phyloP scores from a whole-genome alignment of 1,140 invertebrate genomes.

The Neotoxoptera formosana region DNA sequence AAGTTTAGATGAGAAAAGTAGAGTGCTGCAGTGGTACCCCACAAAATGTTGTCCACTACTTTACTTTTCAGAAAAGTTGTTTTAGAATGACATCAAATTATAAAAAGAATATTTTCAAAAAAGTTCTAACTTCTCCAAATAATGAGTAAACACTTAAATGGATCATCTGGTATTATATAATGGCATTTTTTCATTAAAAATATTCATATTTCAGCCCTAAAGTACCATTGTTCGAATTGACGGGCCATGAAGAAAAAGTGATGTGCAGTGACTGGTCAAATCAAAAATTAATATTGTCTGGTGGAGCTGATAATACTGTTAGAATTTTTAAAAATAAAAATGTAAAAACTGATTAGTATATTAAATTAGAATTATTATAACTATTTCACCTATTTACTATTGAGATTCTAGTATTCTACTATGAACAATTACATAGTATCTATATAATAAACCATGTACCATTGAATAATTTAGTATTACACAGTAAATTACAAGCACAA shows the following conservation, averaged over 20 bases:
- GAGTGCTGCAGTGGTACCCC: too few species aligned
- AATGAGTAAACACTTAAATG: too few species aligned
- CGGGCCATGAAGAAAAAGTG: constrained; percentile 94
- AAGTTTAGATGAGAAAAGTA: too few species aligned
- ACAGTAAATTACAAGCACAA: too few species aligned
- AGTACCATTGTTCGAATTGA: constrained; percentile 90
- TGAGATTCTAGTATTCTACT: too few species aligned
- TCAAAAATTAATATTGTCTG: constrained; percentile 85
- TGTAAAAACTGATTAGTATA: neutral
- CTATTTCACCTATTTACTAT: neutral
- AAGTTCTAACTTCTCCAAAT: too few species aligned
- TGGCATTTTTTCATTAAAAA: neutral
- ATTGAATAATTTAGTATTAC: too few species aligned
- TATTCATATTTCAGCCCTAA: constrained; percentile 75
- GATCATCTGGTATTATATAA: neutral
- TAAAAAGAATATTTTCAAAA: too few species aligned
- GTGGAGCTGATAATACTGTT: constrained; percentile 91
- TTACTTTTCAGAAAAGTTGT: too few species aligned
- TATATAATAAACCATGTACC: too few species aligned
- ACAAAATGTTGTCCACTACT: too few species aligned
- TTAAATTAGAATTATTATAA: constrained; percentile 3
- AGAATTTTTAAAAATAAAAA: constrained; percentile 83
- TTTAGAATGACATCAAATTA: too few species aligned
- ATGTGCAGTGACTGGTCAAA: constrained; percentile 94
- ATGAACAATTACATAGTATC: neutral